Conservation (phyloP, 2,888 invertebrate species). For the Drepana falcataria region DNA sequence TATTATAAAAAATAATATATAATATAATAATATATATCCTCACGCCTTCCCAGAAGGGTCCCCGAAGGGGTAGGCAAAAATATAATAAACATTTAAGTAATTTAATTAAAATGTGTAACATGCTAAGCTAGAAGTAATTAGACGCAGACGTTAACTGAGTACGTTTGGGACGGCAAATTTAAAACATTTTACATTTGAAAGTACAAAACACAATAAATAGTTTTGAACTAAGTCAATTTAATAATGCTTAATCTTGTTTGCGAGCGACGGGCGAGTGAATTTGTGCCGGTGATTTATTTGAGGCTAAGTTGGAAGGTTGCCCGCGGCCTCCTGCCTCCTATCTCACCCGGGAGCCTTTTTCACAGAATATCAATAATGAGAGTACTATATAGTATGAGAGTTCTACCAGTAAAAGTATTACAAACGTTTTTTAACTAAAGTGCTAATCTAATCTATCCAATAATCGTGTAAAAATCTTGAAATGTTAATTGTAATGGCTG, state of each 20-base stretch:
- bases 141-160: background rate
- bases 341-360: slow-evolving; percentile 15
- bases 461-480: background rate
- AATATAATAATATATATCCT: too few species aligned
- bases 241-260: slow-evolving; percentile 61
- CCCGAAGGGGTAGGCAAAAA: background rate
- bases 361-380: slow-evolving; percentile 2
- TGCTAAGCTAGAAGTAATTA: background rate
- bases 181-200: background rate
- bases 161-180: background rate
- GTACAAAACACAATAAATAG: slow-evolving; percentile 2
- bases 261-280: slow-evolving; percentile 45
- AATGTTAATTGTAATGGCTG: too few species aligned
- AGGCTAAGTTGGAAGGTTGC: slow-evolving; percentile 57
- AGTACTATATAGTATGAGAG: background rate
- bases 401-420: too few species aligned
- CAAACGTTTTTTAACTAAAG: too few species aligned
- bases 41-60: too few species aligned
- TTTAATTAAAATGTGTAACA: too few species aligned
- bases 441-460: background rate
- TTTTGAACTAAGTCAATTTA: slow-evolving; percentile 48
- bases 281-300: slow-evolving; percentile 59
- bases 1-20: too few species aligned
- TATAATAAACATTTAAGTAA: background rate
- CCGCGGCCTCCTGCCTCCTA: slow-evolving; percentile 27